These are phyloP conservation scores for Carassius carassius DNA, from an alignment of 2,113 vertebrate species.

Conservation along the genomic window DNA sequence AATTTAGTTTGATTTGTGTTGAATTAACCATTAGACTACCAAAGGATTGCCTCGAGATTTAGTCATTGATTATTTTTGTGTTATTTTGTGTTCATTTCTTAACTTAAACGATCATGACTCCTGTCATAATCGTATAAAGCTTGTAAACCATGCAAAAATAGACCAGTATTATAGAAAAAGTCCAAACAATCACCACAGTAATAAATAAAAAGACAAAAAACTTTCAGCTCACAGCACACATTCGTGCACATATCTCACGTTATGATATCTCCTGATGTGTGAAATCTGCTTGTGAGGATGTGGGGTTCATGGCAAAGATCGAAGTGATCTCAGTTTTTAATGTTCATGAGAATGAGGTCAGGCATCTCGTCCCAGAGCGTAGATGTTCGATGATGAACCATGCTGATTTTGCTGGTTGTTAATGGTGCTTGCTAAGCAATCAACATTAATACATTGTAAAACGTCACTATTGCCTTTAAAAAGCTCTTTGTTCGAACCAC, in stretches of 20 bases:
- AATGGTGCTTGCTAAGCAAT: background rate
- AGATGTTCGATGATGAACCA: no score
- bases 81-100: no score
- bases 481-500: background rate
- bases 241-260: background rate
- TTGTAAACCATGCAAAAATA: background rate
- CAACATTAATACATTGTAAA: no score
- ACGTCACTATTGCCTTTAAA: no score
- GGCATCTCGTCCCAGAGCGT: background rate
- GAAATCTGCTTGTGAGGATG: background rate
- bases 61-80: background rate
- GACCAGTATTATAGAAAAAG: background rate
- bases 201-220: background rate
- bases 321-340: background rate
- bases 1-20: no score
- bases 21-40: no score
- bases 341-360: background rate
- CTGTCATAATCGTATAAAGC: background rate
- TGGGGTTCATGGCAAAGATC: background rate
- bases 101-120: background rate
- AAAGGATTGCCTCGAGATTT: background rate
- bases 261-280: background rate
- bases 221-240: background rate
- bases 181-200: background rate
- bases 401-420: no score